A percentile compares a stretch with the other conserved stretches of the same genome.
Conservation (phyloP, 2,113 vertebrate genomes). For the Haliaeetus leucogaster region DNA sequence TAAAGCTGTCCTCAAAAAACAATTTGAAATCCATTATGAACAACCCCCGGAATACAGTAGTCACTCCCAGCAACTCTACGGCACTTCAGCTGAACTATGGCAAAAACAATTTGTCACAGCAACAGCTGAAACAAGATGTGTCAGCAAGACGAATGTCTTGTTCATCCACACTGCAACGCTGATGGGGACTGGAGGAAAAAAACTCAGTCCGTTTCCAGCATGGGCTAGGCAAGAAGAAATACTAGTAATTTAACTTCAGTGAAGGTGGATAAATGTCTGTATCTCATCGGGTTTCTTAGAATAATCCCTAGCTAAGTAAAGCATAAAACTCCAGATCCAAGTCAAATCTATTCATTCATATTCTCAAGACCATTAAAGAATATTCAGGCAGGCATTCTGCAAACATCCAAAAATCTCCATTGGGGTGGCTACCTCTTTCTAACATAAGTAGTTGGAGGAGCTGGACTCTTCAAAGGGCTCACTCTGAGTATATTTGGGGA, state of each 20-base stretch:
- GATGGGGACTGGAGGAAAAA: background rate
- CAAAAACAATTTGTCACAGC: constrained; percentile 64
- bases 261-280: background rate
- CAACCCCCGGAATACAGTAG: background rate
- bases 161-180: background rate
- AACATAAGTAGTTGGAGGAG: background rate
- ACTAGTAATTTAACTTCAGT: background rate
- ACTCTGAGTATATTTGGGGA: background rate
- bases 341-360: background rate
- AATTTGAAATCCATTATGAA: background rate
- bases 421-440: background rate
- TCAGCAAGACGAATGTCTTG: constrained; percentile 49
- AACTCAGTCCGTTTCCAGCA: background rate
- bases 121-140: constrained; percentile 58
- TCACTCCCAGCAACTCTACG: background rate
- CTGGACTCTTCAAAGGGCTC: background rate
- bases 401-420: background rate
- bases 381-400: background rate
- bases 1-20: background rate
- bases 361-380: background rate
- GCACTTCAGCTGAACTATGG: constrained; percentile 7
- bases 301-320: background rate
- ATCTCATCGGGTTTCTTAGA: background rate
- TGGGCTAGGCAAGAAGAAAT: background rate
- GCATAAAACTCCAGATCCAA: background rate